Conservation (phyloP, 2,113 vertebrate genomes). For the Anser cygnoides region DNA sequence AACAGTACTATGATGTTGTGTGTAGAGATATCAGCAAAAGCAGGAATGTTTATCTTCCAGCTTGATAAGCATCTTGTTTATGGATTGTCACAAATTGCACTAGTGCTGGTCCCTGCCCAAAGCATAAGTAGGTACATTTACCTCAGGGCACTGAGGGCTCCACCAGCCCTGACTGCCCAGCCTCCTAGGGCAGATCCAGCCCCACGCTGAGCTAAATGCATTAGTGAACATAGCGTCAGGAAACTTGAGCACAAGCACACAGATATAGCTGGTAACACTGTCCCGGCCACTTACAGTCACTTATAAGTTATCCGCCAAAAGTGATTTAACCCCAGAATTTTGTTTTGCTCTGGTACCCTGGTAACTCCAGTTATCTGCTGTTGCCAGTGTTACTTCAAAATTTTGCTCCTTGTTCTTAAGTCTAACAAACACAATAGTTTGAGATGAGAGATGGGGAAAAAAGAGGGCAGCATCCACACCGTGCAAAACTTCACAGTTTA, state of each 20-base stretch:
- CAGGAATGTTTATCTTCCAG: neutral
- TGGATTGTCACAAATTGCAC: neutral
- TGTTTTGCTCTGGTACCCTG: neutral
- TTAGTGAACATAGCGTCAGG: neutral
- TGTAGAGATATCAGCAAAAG: neutral
- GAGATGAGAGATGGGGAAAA: neutral
- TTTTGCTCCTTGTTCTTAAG: neutral
- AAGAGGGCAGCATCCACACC: neutral
- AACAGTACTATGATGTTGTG: neutral
- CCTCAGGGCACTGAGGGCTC: neutral
- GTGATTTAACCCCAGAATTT: neutral
- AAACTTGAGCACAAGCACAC: neutral
- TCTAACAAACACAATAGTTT: neutral
- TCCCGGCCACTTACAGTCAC: neutral
- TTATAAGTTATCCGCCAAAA: neutral
- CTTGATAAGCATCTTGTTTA: conserved; percentile 6
- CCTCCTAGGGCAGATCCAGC: neutral
- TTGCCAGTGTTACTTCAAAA: neutral
- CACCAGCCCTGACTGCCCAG: neutral
- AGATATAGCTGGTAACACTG: neutral
- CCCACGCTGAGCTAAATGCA: rapidly evolving
- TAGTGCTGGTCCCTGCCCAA: neutral
- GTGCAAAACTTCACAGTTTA: neutral
- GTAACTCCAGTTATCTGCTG: neutral
- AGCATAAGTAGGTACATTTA: neutral